A percentile compares a stretch with the other conserved stretches of the same genome.
phyloP scores from a whole-genome alignment of 2,797 vertebrate genomes.

The Ataeniobius toweri region DNA sequence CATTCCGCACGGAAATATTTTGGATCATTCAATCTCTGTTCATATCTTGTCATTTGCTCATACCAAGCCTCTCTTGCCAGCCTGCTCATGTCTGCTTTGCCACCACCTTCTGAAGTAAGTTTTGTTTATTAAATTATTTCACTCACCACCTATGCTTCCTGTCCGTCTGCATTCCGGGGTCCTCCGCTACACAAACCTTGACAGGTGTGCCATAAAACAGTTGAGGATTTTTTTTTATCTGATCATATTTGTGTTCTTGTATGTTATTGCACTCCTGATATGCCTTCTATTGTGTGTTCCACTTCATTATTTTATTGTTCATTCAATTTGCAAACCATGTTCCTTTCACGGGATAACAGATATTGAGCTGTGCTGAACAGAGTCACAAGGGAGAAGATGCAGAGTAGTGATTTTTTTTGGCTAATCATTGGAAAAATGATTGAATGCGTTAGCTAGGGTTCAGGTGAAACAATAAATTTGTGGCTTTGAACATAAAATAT shows the following conservation, averaged over 20 bases:
- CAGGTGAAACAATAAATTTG: background rate
- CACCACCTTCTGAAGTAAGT: too few species aligned
- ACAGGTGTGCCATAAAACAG: slow-evolving; percentile 25
- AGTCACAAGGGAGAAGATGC: slow-evolving; percentile 15
- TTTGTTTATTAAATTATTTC: too few species aligned
- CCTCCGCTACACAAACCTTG: too few species aligned
- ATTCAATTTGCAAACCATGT: slow-evolving; percentile 44
- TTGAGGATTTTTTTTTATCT: slow-evolving; percentile 5
- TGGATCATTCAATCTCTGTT: too few species aligned
- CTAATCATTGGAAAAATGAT: slow-evolving; percentile 28
- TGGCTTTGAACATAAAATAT: background rate
- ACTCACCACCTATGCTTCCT: too few species aligned
- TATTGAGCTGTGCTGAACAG: slow-evolving; percentile 31
- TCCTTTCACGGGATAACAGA: slow-evolving; percentile 44
- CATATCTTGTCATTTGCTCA: too few species aligned
- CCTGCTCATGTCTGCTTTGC: too few species aligned
- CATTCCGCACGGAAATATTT: too few species aligned
- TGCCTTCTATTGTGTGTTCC: slow-evolving; percentile 28
- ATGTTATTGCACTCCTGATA: slow-evolving; percentile 34
- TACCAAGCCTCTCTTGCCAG: too few species aligned
- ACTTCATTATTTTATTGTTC: slow-evolving; percentile 52
- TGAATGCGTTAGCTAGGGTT: slow-evolving; percentile 6
- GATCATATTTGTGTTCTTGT: slow-evolving; percentile 24
- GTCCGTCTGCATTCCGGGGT: too few species aligned
- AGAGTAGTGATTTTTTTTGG: slow-evolving; percentile 1